phyloP scores from a whole-genome alignment of 1,140 invertebrate genomes.

The Pachypeltis micranthus region DNA sequence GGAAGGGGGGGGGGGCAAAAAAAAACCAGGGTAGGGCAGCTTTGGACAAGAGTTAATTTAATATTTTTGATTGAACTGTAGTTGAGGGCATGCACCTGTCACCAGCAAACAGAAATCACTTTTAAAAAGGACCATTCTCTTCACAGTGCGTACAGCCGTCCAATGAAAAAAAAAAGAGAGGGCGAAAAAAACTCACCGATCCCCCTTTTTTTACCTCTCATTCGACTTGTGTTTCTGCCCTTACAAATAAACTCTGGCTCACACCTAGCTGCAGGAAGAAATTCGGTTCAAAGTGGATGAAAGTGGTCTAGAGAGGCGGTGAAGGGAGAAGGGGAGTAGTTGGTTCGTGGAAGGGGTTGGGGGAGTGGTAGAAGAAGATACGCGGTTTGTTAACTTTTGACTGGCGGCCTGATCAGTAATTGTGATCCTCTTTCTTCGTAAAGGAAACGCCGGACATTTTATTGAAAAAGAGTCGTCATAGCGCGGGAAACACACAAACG shows the following conservation, averaged over 20 bases:
- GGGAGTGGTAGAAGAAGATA: background rate
- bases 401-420: background rate
- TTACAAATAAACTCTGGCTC: background rate
- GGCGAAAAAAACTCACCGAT: background rate
- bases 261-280: background rate
- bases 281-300: background rate
- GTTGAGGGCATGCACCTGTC: conserved; percentile 9
- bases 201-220: background rate
- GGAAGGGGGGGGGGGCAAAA: background rate
- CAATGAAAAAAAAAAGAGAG: conserved; percentile 1
- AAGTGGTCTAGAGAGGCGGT: background rate
- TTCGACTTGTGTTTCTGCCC: background rate
- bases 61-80: conserved; percentile 8
- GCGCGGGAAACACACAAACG: too few species aligned
- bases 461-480: too few species aligned
- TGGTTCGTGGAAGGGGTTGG: background rate
- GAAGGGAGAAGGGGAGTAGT: background rate
- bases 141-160: conserved; percentile 1
- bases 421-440: background rate
- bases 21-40: background rate
- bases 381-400: conserved; percentile 8
- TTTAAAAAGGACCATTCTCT: conserved; percentile 1
- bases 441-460: too few species aligned
- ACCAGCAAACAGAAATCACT: conserved; percentile 6
- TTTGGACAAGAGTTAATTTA: conserved; percentile 4